phyloP scores from a whole-genome alignment of 2,888 invertebrate species.

The Eupsilia transversa region DNA sequence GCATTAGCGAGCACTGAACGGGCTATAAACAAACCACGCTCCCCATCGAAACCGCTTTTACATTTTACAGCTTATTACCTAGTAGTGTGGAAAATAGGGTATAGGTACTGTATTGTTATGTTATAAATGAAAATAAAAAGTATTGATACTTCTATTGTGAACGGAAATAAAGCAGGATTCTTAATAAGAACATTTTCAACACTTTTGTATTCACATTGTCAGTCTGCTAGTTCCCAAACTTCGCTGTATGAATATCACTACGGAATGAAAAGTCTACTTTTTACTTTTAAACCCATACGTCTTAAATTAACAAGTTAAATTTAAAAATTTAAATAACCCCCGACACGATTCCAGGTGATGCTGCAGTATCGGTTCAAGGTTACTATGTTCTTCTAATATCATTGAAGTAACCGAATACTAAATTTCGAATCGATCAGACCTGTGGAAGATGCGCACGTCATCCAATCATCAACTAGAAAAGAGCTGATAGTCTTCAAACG shows the following conservation, averaged over 20 bases:
- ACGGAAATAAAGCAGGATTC: background rate
- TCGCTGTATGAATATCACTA: background rate
- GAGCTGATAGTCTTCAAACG: too few relatives aligned
- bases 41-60: constrained; percentile 40
- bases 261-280: background rate
- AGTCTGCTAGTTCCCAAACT: background rate
- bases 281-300: background rate
- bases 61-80: constrained; percentile 45
- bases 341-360: too few relatives aligned
- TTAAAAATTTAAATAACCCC: too few relatives aligned
- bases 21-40: constrained; percentile 40
- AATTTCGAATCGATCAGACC: too few relatives aligned
- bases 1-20: constrained; percentile 37
- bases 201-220: background rate
- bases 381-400: too few relatives aligned
- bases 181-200: too few relatives aligned
- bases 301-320: too few relatives aligned
- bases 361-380: too few relatives aligned
- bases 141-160: background rate
- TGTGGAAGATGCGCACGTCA: too few relatives aligned
- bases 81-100: background rate
- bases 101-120: constrained; percentile 19
- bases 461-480: too few relatives aligned
- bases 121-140: background rate
- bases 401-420: too few relatives aligned